phyloP scores from a whole-genome alignment of 2,797 vertebrate species.

The Acanthurus tractus region DNA sequence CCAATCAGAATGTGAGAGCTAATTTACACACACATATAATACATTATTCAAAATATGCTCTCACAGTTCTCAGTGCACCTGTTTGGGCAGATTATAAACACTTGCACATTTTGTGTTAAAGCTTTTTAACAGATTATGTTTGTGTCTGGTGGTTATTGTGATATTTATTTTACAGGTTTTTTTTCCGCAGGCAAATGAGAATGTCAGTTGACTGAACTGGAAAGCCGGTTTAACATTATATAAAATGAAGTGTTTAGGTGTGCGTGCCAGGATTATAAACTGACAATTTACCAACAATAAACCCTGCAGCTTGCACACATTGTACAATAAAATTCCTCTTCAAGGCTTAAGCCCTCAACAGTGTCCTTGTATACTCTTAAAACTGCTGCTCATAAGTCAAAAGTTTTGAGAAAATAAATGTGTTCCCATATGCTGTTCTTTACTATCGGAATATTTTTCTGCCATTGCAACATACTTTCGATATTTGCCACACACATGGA shows the following conservation, averaged over 20 bases:
- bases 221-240: background rate
- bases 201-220: background rate
- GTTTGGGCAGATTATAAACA: background rate
- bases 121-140: background rate
- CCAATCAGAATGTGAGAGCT: constrained; percentile 35
- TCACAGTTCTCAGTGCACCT: constrained; percentile 4
- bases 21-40: background rate
- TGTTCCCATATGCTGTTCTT: background rate
- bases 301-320: background rate
- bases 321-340: background rate
- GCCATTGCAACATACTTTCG: background rate
- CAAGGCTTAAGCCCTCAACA: background rate
- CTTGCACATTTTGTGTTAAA: background rate
- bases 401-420: background rate
- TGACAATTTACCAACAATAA: background rate
- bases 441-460: background rate
- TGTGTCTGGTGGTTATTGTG: background rate
- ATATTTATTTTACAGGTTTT: background rate
- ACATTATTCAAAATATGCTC: background rate
- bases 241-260: background rate
- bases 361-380: background rate
- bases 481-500: background rate
- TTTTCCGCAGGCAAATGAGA: background rate
- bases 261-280: background rate
- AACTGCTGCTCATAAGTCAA: background rate